Conservation (phyloP, 2,797 vertebrate genomes). For the Garrulus glandarius region DNA sequence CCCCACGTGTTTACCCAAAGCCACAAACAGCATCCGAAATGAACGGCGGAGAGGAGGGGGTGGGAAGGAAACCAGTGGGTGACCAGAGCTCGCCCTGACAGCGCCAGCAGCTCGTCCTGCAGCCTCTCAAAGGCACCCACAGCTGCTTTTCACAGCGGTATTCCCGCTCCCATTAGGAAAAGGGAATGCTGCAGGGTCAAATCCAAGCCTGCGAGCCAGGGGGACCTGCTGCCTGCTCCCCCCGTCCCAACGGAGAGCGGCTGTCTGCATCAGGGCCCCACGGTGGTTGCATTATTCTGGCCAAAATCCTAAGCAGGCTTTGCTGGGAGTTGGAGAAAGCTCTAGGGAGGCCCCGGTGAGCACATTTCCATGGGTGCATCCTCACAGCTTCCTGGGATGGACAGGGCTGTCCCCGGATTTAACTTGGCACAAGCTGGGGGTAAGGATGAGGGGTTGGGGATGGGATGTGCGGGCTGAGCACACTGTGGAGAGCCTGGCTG, state of each 20-base stretch:
- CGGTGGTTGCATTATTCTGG: fast-evolving
- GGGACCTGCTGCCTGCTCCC: background rate
- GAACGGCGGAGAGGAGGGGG: background rate
- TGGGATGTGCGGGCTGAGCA: background rate
- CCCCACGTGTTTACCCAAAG: constrained; percentile 21
- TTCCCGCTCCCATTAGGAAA: fast-evolving
- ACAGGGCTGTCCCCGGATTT: background rate
- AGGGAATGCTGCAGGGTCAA: background rate
- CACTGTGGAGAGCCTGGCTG: background rate
- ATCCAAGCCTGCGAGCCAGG: background rate
- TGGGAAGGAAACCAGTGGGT: background rate
- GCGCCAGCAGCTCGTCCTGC: background rate
- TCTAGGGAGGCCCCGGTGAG: fast-evolving
- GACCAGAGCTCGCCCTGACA: background rate
- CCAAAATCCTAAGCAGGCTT: background rate
- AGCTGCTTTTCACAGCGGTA: background rate
- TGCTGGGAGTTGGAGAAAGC: background rate
- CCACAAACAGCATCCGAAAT: background rate
- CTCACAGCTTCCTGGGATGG: background rate
- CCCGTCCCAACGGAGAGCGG: background rate
- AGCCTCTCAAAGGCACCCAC: background rate
- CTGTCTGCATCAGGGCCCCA: background rate
- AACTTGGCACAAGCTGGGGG: background rate
- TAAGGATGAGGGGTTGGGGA: background rate
- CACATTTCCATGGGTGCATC: background rate